Evolutionary conservation across 2,888 invertebrate species (phyloP), one percentile per base, ranked within the genome.

Genomic region (Nasonovia ribisnigri): DNA sequence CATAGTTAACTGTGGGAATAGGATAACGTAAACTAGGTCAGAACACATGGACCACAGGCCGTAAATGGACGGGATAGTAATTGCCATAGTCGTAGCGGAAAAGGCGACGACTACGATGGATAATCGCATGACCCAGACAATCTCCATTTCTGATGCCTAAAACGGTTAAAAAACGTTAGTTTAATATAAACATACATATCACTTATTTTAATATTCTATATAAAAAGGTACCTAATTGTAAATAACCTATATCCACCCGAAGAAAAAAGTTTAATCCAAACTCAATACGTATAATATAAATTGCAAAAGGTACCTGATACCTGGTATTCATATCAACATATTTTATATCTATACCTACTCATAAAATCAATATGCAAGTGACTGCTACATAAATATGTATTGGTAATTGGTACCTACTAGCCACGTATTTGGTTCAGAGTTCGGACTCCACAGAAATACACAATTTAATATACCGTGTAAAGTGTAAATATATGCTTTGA

Each of bases 31-130:
- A 95, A 99, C 99, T 96, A 99, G 96, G 96, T 99, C 99, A 88
- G 99, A 99, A 96, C 99, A 99, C 97, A 99, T 98, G 95, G 99
- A 99, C 99, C 99, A 99, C 94, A 99, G 96, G 26, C 99, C 99
- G 96, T 99, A 99, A 96, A 99, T 99, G 95, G 99, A 99, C 94
- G 98, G 98, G 95, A 99, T 99, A 95, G 98, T 98, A 95, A 99
- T 97, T 29, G 99, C 99, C 99, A 99, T 99, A 95, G 98, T 97
- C 24, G 99, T 99, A 95, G 98, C 98, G 95, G 99, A 96, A 54
- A 98, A 96, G 46, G 99, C 99, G 94, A 99, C 99, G 67, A 99
- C 97, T 95, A 99, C 97, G 95, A 99, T 99, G 92, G 98, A 97
- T 4, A 97, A 97, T 95, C 99, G 97, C 99, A 99, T 99, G 95